Percentiles rank a stretch among this genome's conserved stretches.
Conservation (phyloP, 2,888 invertebrate genomes). For the Hydroisotoma schaefferi region DNA sequence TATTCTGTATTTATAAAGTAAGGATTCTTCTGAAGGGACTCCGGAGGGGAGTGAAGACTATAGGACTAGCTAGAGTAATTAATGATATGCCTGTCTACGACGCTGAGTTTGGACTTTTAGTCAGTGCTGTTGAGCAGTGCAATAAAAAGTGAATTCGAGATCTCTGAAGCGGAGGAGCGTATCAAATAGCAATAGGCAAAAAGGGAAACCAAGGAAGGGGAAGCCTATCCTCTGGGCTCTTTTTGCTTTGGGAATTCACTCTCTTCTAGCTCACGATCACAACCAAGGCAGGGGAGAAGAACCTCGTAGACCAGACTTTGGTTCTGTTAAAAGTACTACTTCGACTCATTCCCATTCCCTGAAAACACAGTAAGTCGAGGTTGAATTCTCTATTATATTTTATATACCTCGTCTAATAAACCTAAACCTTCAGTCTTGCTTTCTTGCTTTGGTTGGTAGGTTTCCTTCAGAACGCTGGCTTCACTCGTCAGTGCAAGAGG, state of each 20-base stretch:
- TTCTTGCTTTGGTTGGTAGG: conserved; percentile 6
- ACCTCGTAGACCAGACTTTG: neutral
- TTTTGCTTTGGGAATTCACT: conserved; percentile 14
- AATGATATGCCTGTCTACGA: conserved; percentile 7
- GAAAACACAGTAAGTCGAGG: conserved; percentile 1
- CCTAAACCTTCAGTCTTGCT: conserved; percentile 2
- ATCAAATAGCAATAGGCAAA: conserved; percentile 15
- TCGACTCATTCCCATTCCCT: neutral
- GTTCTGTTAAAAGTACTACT: neutral
- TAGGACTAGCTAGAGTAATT: no score
- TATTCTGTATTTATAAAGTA: no score
- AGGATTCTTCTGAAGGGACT: no score
- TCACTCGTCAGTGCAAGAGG: neutral
- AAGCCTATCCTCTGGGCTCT: conserved; percentile 10
- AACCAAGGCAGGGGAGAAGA: neutral
- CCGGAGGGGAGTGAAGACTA: no score
- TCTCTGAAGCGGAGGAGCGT: conserved; percentile 16
- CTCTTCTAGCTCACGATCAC: neutral
- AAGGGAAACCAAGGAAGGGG: conserved; percentile 14
- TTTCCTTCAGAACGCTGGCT: conserved; percentile 4
- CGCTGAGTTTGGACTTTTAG: neutral
- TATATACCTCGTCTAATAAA: conserved; percentile 4
- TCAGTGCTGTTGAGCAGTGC: conserved; percentile 18
- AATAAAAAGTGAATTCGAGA: conserved; percentile 17
- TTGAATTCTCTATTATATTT: neutral